Percentiles rank a stretch among this genome's conserved stretches.
These are phyloP conservation scores for Suricata suricatta DNA, from an alignment of 2,113 vertebrate species.

Conservation along the genomic window DNA sequence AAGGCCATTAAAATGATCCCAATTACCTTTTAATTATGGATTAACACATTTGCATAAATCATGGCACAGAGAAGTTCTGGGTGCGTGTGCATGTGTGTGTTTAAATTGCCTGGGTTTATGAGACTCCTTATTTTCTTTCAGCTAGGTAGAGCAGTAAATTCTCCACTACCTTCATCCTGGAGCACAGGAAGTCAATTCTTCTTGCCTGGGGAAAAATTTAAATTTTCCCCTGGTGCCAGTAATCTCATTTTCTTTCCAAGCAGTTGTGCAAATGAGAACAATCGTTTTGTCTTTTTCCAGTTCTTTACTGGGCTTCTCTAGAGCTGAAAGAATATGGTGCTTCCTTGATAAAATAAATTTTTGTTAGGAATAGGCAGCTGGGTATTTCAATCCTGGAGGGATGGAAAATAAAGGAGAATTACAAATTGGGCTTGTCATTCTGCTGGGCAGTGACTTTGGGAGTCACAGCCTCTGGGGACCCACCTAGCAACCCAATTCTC, in stretches of 20 bases:
- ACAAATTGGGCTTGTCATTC: conserved; percentile 35
- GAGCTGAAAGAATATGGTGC: conserved; percentile 37
- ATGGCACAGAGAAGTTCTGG: conserved; percentile 48
- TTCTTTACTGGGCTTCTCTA: conserved; percentile 42
- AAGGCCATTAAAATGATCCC: conserved; percentile 61
- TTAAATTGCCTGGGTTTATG: conserved; percentile 56
- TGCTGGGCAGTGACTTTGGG: neutral
- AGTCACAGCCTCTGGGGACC: neutral
- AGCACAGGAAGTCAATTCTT: conserved; percentile 68
- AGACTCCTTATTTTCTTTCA: conserved; percentile 42
- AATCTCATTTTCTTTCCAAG: conserved; percentile 67
- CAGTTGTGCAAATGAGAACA: conserved; percentile 68
- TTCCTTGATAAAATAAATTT: conserved; percentile 66
- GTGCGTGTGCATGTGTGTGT: conserved; percentile 13
- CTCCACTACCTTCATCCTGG: neutral
- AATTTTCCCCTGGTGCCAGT: conserved; percentile 39
- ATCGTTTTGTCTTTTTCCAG: conserved; percentile 57
- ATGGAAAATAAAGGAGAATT: conserved; percentile 34
- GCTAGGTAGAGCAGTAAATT: conserved; percentile 49
- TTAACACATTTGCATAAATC: conserved; percentile 73
- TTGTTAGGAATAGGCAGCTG: conserved; percentile 39
- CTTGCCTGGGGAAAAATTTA: conserved; percentile 41
- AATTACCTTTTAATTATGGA: conserved; percentile 71
- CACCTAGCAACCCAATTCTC: neutral
- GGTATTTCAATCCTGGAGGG: conserved; percentile 34